Conservation (phyloP, 2,113 vertebrate species). For the Puffinus mauretanicus region DNA sequence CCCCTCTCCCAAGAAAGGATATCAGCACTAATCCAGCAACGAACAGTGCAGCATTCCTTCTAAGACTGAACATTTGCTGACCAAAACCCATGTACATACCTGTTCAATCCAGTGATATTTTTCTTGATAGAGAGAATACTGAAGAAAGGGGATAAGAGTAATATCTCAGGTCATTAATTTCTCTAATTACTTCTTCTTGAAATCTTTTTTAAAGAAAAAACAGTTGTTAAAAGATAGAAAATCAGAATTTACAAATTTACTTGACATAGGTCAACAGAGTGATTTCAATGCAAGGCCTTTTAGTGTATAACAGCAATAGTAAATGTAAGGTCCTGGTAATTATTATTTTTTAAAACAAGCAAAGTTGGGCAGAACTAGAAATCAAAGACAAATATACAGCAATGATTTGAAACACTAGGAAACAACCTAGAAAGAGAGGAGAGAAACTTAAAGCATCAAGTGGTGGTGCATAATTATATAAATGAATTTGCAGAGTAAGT, state of each 20-base stretch:
- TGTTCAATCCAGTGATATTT: background rate
- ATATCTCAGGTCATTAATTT: background rate
- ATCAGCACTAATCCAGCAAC: background rate
- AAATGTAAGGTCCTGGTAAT: background rate
- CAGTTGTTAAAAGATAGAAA: background rate
- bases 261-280: background rate
- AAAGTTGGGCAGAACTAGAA: background rate
- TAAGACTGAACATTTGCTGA: background rate
- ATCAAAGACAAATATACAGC: background rate
- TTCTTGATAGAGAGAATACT: background rate
- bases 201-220: background rate
- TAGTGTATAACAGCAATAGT: background rate
- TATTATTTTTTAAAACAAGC: background rate
- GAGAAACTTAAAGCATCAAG: background rate
- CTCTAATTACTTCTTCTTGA: background rate
- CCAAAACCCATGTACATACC: background rate
- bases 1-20: background rate
- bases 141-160: background rate
- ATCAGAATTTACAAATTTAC: background rate
- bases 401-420: background rate
- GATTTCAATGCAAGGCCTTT: background rate
- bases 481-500: background rate
- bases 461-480: background rate
- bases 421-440: background rate
- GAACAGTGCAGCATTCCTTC: background rate